Evolutionary conservation across 2,797 vertebrate species (phyloP).

Genomic region (Labroides dimidiatus): DNA sequence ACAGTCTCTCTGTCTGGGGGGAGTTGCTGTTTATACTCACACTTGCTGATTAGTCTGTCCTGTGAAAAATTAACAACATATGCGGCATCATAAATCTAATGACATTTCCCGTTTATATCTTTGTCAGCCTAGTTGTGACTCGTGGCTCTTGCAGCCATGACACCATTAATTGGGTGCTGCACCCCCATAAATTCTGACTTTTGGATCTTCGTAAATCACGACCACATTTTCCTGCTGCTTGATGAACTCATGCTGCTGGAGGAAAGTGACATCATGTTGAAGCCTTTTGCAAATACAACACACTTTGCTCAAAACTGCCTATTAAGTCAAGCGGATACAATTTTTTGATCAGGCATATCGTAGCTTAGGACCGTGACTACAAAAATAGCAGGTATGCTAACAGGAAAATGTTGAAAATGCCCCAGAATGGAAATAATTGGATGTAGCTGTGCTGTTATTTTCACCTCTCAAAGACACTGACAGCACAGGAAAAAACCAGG

Average conservation of each 20-base stretch:
- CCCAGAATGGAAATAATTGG: slow-evolving; percentile 60
- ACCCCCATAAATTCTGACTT: slow-evolving; percentile 48
- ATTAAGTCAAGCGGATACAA: background rate
- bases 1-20: slow-evolving; percentile 11
- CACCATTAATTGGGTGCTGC: slow-evolving; percentile 24
- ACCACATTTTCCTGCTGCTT: slow-evolving; percentile 38
- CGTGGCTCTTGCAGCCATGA: slow-evolving; percentile 15
- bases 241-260: slow-evolving; percentile 15
- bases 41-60: slow-evolving; percentile 30
- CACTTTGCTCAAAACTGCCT: slow-evolving; percentile 27
- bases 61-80: slow-evolving; percentile 49
- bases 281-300: slow-evolving; percentile 14
- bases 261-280: slow-evolving; percentile 5
- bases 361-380: slow-evolving; percentile 32
- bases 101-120: slow-evolving; percentile 41
- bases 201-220: slow-evolving; percentile 32
- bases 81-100: slow-evolving; percentile 53
- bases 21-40: slow-evolving; percentile 45
- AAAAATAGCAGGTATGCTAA: slow-evolving; percentile 40
- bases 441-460: slow-evolving; percentile 52
- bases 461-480: slow-evolving; percentile 40
- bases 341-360: slow-evolving; percentile 11
- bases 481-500: slow-evolving; percentile 58
- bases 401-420: slow-evolving; percentile 47
- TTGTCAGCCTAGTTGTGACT: slow-evolving; percentile 26